These are phyloP conservation scores for Hydrotaea diabolus DNA, from an alignment of 2,888 invertebrate genomes.

Conservation along the genomic window DNA sequence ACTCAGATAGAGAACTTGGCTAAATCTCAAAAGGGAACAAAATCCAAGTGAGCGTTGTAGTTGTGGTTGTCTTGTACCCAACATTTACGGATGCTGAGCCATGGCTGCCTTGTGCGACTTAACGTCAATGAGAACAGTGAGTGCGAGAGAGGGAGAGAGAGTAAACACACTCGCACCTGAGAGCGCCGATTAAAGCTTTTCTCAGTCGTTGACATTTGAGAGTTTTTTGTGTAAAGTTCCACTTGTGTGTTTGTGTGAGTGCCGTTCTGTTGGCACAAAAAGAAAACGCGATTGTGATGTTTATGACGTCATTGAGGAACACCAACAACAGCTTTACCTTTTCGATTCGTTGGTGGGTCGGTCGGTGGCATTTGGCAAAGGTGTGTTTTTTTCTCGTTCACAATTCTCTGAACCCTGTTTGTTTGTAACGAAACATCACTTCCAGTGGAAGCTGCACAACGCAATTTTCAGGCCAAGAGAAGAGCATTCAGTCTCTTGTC, in stretches of 20 bases:
- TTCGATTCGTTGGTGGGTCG: background rate
- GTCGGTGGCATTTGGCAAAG: constrained; percentile 48
- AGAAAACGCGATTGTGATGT: constrained; percentile 54
- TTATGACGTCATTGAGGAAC: constrained; percentile 65
- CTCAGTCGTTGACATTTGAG: constrained; percentile 17
- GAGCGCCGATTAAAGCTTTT: constrained; percentile 13
- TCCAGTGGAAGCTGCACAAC: constrained; percentile 65
- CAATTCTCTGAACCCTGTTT: constrained; percentile 27
- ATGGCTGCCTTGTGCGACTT: background rate
- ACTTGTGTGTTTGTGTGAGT: constrained; percentile 49
- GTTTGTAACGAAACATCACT: background rate
- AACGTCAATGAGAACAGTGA: background rate
- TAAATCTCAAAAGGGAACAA: constrained; percentile 16
- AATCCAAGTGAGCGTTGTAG: background rate
- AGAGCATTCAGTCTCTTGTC: background rate
- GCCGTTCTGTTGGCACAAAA: constrained; percentile 59
- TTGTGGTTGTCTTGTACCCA: constrained; percentile 4
- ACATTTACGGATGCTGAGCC: constrained; percentile 45
- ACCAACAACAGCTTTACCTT: constrained; percentile 54
- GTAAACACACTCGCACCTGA: background rate
- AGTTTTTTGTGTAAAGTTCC: background rate
- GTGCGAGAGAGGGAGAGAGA: constrained; percentile 24
- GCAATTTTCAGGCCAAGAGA: constrained; percentile 12
- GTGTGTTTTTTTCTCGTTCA: constrained; percentile 52
- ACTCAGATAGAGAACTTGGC: background rate